phyloP scores from a whole-genome alignment of 2,888 invertebrate species.

The Epiblema foenella region DNA sequence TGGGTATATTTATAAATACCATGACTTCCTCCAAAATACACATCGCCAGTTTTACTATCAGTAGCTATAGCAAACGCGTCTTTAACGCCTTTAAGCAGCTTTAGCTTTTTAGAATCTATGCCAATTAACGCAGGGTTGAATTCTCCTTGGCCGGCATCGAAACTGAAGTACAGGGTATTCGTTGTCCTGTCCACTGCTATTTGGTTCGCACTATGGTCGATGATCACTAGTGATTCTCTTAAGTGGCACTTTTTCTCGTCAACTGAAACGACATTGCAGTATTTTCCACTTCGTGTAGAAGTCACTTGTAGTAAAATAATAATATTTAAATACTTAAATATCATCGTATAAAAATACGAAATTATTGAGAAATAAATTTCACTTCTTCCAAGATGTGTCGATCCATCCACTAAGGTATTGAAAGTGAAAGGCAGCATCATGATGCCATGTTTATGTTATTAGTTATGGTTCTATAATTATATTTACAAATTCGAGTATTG shows the following conservation, averaged over 20 bases:
- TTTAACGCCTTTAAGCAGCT: conserved; percentile 69
- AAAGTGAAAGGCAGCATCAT: background rate
- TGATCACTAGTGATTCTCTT: conserved; percentile 63
- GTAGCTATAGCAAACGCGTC: conserved; percentile 73
- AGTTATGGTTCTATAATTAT: background rate
- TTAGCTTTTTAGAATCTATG: conserved; percentile 63
- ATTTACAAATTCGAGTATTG: conserved; percentile 1
- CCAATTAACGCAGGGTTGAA: conserved; percentile 67
- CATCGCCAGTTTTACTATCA: conserved; percentile 56
- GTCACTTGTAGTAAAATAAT: conserved; percentile 13
- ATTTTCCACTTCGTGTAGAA: background rate
- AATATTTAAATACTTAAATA: conserved; percentile 7
- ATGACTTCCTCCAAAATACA: conserved; percentile 74
- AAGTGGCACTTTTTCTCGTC: conserved; percentile 58
- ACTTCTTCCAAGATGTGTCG: background rate
- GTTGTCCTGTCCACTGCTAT: conserved; percentile 64
- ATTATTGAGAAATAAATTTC: background rate
- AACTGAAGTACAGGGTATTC: conserved; percentile 73
- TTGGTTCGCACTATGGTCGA: conserved; percentile 74
- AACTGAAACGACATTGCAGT: conserved; percentile 28
- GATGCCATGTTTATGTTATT: background rate
- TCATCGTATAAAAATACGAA: background rate
- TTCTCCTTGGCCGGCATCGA: conserved; percentile 72
- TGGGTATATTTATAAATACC: conserved; percentile 72
- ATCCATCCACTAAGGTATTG: background rate